These are phyloP conservation scores for Gopherus flavomarginatus DNA, from an alignment of 2,113 vertebrate genomes.

Conservation along the genomic window DNA sequence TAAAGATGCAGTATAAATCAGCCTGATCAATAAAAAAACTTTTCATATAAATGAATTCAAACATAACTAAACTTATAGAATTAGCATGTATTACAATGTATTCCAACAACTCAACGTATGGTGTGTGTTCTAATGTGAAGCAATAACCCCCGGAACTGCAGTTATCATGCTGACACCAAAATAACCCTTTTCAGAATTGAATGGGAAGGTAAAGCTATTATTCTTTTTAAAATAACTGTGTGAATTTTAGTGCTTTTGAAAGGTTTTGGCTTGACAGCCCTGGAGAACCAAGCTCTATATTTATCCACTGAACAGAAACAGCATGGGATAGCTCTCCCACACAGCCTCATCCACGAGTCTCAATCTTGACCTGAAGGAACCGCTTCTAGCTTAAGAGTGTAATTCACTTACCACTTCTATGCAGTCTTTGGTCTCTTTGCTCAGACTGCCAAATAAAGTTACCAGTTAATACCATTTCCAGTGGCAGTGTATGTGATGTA, in stretches of 20 bases:
- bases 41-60: background rate
- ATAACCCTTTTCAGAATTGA: background rate
- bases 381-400: background rate
- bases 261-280: background rate
- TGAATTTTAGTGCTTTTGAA: background rate
- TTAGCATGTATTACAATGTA: background rate
- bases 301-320: background rate
- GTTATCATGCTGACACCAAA: background rate
- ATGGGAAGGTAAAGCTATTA: background rate
- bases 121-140: background rate
- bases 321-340: background rate
- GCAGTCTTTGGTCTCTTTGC: fast-evolving
- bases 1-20: background rate
- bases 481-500: background rate
- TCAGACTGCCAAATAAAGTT: background rate
- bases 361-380: background rate
- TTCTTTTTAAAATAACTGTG: background rate
- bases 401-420: background rate
- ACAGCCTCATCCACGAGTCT: background rate
- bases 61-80: background rate
- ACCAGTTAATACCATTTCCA: background rate
- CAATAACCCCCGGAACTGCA: background rate
- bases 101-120: background rate
- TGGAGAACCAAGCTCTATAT: background rate
- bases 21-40: background rate